Conservation (phyloP, 2,888 invertebrate genomes). For the Eueremaeus valkanovi region DNA sequence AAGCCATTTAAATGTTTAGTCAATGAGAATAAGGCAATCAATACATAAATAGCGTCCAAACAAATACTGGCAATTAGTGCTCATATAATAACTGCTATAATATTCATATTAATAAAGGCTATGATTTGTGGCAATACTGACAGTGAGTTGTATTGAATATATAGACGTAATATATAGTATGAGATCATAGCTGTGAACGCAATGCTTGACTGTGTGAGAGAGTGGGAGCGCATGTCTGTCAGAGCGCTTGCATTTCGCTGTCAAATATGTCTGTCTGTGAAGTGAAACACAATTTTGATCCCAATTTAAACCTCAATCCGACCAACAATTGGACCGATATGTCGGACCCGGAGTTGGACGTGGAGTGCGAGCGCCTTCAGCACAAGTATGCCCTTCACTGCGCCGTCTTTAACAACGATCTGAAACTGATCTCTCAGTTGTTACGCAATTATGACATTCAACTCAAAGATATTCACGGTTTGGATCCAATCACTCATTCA, state of each 20-base stretch:
- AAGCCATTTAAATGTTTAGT: too few relatives aligned
- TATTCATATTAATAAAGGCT: too few relatives aligned
- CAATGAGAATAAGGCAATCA: too few relatives aligned
- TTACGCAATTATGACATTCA: constrained; percentile 21
- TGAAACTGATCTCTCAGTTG: constrained; percentile 12
- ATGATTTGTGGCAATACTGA: too few relatives aligned
- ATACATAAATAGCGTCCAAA: too few relatives aligned
- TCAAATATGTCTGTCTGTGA: constrained; percentile 33
- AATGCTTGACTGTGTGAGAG: background rate
- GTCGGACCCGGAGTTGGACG: background rate
- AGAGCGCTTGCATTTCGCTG: background rate
- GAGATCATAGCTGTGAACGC: too few relatives aligned
- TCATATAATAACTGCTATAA: too few relatives aligned
- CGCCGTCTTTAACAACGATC: constrained; percentile 20
- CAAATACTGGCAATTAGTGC: too few relatives aligned
- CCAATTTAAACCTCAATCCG: constrained; percentile 6
- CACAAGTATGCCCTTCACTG: constrained; percentile 16
- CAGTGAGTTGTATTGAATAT: too few relatives aligned
- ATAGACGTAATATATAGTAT: too few relatives aligned
- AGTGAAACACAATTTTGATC: constrained; percentile 17
- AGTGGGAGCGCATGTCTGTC: background rate
- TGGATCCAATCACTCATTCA: background rate
- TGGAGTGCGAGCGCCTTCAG: background rate
- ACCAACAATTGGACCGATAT: background rate
- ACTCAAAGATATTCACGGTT: constrained; percentile 27